Percentiles rank a stretch among this genome's conserved stretches.
Evolutionary conservation across 1,140 invertebrate species (phyloP).

Genomic region (Drosophila varians): DNA sequence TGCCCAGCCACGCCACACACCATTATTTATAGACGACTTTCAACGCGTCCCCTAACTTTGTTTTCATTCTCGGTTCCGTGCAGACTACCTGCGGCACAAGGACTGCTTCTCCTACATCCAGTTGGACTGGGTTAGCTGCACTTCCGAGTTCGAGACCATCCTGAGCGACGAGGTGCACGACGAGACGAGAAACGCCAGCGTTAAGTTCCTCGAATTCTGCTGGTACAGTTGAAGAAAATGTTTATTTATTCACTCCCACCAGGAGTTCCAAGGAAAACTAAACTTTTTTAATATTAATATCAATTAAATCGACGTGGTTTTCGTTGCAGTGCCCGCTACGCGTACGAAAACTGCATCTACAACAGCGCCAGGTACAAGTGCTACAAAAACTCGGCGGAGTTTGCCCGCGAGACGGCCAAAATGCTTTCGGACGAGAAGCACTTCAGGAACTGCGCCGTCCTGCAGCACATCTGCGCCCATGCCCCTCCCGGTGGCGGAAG

Average conservation of each 20-base stretch:
- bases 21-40: constrained; percentile 19
- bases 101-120: constrained; percentile 78
- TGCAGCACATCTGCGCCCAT: constrained; percentile 62
- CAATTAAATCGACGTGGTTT: constrained; percentile 1
- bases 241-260: too few relatives aligned
- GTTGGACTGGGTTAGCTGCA: constrained; percentile 75
- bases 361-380: constrained; percentile 80
- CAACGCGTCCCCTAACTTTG: neutral
- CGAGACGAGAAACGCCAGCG: constrained; percentile 61
- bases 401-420: constrained; percentile 78
- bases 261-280: too few relatives aligned
- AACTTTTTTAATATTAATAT: constrained; percentile 2
- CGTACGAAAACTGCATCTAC: constrained; percentile 82
- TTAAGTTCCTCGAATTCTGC: constrained; percentile 80
- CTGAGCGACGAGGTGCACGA: constrained; percentile 70
- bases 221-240: constrained; percentile 34
- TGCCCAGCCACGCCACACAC: constrained; percentile 1
- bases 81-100: constrained; percentile 80
- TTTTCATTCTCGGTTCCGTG: constrained; percentile 3
- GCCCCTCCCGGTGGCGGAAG: neutral
- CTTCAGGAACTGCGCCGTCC: constrained; percentile 72
- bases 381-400: constrained; percentile 77
- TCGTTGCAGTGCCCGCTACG: constrained; percentile 67
- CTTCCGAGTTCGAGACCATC: constrained; percentile 70
- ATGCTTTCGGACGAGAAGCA: constrained; percentile 81